These are phyloP conservation scores for Chloroceryle amazona DNA, from an alignment of 2,797 vertebrate genomes.

Conservation along the genomic window DNA sequence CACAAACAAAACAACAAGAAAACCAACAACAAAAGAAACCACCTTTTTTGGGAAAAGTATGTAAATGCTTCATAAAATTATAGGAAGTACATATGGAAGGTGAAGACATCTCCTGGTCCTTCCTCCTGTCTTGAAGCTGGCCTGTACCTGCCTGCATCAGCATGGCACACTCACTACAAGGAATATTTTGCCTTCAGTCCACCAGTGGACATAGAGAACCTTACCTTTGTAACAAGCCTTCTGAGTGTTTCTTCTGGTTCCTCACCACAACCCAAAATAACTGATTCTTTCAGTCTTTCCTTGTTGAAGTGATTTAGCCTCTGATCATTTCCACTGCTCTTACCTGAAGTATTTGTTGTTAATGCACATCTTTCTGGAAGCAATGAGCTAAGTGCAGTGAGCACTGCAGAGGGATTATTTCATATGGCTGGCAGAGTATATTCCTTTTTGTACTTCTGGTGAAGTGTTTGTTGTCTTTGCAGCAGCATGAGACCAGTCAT, in stretches of 20 bases:
- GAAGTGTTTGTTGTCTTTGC: not conserved
- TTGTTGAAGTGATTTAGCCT: not conserved
- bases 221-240: not conserved
- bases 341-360: not conserved
- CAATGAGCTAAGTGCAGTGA: not conserved
- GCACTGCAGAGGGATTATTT: not conserved
- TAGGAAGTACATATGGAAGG: not conserved
- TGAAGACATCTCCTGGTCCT: not conserved
- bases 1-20: too few relatives aligned
- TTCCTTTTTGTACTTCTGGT: not conserved
- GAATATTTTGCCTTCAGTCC: not conserved
- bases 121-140: not conserved
- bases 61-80: not conserved
- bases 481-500: accelerated
- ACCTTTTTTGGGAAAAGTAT: not conserved
- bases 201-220: not conserved
- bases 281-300: not conserved
- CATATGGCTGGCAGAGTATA: not conserved
- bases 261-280: not conserved
- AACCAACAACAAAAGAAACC: too few relatives aligned
- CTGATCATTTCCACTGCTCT: not conserved
- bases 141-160: not conserved
- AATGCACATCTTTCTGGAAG: not conserved
- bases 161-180: not conserved
- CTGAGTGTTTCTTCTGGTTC: not conserved